Evolutionary conservation across 2,888 invertebrate species (phyloP).

Genomic region (Tipula confusa): DNA sequence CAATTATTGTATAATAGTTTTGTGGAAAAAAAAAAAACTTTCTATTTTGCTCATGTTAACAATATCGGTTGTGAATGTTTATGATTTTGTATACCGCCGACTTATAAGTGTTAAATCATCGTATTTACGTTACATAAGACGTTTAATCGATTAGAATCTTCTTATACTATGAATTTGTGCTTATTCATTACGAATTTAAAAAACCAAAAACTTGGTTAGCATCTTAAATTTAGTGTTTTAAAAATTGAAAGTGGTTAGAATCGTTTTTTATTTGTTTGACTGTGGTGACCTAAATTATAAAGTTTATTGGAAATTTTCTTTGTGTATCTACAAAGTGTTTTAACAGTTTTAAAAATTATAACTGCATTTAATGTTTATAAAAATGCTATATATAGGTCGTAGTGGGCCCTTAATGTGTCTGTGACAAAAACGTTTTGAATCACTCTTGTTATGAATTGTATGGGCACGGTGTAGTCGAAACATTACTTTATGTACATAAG

Average conservation of each 20-base stretch:
- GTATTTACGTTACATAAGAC: neutral
- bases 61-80: neutral
- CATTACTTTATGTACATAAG: neutral
- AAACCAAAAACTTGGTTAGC: neutral
- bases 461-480: neutral
- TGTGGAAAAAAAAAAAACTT: neutral
- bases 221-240: neutral
- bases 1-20: neutral
- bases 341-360: neutral
- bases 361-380: neutral
- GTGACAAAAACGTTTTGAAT: no score
- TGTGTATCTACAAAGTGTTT: neutral
- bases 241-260: neutral
- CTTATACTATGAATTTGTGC: neutral
- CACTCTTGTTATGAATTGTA: neutral
- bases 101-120: neutral
- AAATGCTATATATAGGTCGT: no score
- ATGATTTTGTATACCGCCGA: no score
- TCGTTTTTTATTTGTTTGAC: neutral
- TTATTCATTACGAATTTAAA: neutral
- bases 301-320: neutral
- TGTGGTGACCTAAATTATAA: neutral
- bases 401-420: no score
- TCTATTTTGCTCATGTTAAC: neutral
- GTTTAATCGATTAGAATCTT: neutral